A percentile compares a stretch with the other conserved stretches of the same genome.
Conservation (phyloP, 2,888 invertebrate species). For the Drosophila macrospina region DNA sequence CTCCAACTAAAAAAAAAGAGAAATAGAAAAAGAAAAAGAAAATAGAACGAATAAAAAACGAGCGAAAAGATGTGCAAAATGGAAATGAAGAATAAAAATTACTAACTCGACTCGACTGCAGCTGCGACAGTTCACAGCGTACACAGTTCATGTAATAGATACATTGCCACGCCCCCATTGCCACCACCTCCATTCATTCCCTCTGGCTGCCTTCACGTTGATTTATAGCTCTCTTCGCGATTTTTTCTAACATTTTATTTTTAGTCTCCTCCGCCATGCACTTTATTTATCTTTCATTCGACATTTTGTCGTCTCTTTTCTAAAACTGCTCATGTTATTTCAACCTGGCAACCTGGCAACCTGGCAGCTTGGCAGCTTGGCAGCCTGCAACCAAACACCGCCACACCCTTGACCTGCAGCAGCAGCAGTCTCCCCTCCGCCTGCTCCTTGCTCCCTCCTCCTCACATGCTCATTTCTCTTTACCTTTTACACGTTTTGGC, state of each 20-base stretch:
- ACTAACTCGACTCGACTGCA: constrained; percentile 63
- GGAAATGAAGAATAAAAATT: constrained; percentile 56
- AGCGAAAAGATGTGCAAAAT: constrained; percentile 18
- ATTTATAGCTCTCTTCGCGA: constrained; percentile 72
- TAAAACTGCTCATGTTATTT: constrained; percentile 78
- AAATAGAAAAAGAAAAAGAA: constrained; percentile 28
- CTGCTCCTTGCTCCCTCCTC: background rate
- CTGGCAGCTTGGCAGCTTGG: constrained; percentile 48
- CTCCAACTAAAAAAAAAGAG: constrained; percentile 47
- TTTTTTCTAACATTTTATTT: constrained; percentile 64
- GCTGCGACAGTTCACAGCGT: constrained; percentile 72
- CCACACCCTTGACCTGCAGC: constrained; percentile 21
- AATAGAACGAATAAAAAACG: background rate
- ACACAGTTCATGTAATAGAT: constrained; percentile 63
- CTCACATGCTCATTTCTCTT: constrained; percentile 14
- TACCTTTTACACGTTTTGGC: constrained; percentile 60
- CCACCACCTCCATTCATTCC: constrained; percentile 23
- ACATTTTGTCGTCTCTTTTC: constrained; percentile 78
- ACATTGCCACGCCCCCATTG: constrained; percentile 55
- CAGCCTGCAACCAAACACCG: constrained; percentile 41
- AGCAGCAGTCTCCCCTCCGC: background rate
- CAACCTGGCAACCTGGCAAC: constrained; percentile 58
- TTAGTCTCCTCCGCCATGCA: constrained; percentile 43
- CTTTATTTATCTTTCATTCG: constrained; percentile 82
- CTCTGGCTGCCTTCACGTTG: constrained; percentile 66